Evolutionary conservation across 2,888 invertebrate genomes (phyloP), one percentile per base, ranked within the genome.

Genomic region (Lobophora halterata): DNA sequence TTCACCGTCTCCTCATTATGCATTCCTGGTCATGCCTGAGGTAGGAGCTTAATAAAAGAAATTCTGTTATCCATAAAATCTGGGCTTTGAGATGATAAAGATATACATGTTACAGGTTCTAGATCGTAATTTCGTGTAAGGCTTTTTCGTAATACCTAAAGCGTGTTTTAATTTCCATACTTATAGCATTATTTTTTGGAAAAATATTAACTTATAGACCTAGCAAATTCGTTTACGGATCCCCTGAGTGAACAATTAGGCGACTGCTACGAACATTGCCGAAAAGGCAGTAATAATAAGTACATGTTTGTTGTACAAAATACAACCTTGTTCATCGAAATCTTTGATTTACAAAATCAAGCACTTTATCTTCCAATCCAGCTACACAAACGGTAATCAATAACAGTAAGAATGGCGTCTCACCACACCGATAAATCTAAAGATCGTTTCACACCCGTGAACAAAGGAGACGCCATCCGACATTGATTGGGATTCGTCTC

Each of bases 401-500:
- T 25, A 28, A 35, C 34, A 30, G 26, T 41, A 45, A 24, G 50
- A 46, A 39, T 39, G 33, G 16, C 3, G 23, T 11, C 11, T 24
- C 30, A 16, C 28, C 26, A 24, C 32, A 38, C 36, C 45, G 19
- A 39, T 46, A 46, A 51, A 47, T 41, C 44, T 30, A 19, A 29
- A 39, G 31, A 42, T 57, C 41, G 53, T 52, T 52, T 56, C 54
- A 50, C 46, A 48, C 32, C 35, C 41, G 29, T 42, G 47, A 51
- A 61, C 55, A 55, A 60, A 59, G 55, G 61, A 58, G 55, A 55
- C 59, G 53, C 52, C 49, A 55, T 60, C 61, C 55, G 54, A 48
- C 61, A 61, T 61, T 71, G 71, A 75, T 75, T 63, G 65, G 56
- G 58, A 68, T 71, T 71, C 62, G 76, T 72, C 67, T 60, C 70